Percentiles rank a stretch among this genome's conserved stretches.
These are phyloP conservation scores for Calameuta pallipes DNA, from an alignment of 2,888 invertebrate genomes.

Conservation along the genomic window DNA sequence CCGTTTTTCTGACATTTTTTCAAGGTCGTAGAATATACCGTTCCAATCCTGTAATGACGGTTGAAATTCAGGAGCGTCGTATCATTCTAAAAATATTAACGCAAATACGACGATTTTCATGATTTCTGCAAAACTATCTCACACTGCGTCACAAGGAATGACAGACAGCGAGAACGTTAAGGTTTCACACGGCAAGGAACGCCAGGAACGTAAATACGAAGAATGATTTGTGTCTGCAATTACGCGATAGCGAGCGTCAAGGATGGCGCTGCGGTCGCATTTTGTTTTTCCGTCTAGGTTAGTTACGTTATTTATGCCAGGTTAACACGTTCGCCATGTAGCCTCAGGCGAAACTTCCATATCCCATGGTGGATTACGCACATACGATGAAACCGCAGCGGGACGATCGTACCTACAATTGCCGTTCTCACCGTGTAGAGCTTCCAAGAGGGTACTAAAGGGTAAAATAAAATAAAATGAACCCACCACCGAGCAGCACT, in stretches of 20 bases:
- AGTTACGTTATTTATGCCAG: neutral
- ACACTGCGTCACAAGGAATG: neutral
- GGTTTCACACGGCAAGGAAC: neutral
- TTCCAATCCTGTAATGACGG: neutral
- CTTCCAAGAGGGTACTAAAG: neutral
- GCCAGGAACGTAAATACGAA: neutral
- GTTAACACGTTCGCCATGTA: neutral
- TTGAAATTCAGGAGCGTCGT: neutral
- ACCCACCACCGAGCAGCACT: neutral
- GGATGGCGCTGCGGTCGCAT: neutral
- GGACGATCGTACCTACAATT: neutral
- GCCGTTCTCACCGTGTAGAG: neutral
- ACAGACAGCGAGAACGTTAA: neutral
- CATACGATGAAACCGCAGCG: neutral
- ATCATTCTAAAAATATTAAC: neutral
- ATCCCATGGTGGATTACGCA: neutral
- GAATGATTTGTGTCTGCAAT: neutral
- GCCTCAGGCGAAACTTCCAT: neutral
- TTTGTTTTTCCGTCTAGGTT: neutral
- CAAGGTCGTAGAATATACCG: neutral
- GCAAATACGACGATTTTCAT: neutral
- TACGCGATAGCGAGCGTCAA: neutral
- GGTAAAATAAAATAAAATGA: neutral
- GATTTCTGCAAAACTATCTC: neutral
- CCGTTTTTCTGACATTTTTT: neutral